Evolutionary conservation across 2,797 vertebrate species (phyloP).

Genomic region (Myripristis murdjan): DNA sequence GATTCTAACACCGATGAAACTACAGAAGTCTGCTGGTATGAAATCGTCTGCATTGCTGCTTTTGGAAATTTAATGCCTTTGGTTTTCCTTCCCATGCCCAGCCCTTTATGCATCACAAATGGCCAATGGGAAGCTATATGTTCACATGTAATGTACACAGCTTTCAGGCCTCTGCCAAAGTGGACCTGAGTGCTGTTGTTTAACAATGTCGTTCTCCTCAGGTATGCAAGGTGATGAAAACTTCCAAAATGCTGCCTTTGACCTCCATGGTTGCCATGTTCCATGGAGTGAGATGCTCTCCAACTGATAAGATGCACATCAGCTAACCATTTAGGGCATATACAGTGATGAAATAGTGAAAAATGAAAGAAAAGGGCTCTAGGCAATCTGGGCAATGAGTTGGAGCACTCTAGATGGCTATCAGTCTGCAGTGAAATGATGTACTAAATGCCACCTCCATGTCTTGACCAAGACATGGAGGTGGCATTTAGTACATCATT

Average conservation of each 20-base stretch:
- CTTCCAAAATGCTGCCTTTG: conserved; percentile 18
- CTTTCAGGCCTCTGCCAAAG: neutral
- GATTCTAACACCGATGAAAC: neutral
- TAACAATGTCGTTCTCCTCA: conserved; percentile 11
- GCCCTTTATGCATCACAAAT: neutral
- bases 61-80: conserved; percentile 2
- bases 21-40: neutral
- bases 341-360: conserved; percentile 59
- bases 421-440: conserved; percentile 57
- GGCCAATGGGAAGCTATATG: neutral
- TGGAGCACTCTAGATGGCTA: conserved; percentile 71
- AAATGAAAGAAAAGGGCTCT: conserved; percentile 56
- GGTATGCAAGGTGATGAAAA: conserved; percentile 44
- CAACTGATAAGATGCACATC: conserved; percentile 59
- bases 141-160: conserved; percentile 1
- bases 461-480: conserved; percentile 42
- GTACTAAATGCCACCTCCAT: conserved; percentile 48
- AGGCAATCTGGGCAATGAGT: conserved; percentile 56
- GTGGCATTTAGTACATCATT: no score
- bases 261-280: conserved; percentile 26
- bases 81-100: neutral
- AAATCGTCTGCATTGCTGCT: neutral
- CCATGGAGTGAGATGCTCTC: conserved; percentile 43
- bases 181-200: neutral
- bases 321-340: conserved; percentile 46